phyloP scores from a whole-genome alignment of 2,888 invertebrate genomes.

The Caradrina kadenii region DNA sequence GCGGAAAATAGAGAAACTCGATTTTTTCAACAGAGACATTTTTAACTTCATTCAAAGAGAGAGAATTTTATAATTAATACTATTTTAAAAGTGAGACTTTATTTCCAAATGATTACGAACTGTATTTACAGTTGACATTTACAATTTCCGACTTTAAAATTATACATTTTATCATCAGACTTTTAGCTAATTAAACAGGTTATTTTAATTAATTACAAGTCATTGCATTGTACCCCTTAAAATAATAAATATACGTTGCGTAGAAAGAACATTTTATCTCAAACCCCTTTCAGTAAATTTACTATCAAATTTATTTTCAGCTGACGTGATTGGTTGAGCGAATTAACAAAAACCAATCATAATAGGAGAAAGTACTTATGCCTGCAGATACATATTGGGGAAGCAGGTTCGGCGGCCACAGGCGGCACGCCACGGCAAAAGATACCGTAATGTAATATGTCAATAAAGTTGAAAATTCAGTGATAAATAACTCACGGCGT shows the following conservation, averaged over 20 bases:
- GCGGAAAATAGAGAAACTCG: too few species aligned
- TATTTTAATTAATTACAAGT: slow-evolving; percentile 26
- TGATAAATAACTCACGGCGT: too few species aligned
- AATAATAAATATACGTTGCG: background rate
- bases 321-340: background rate
- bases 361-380: background rate
- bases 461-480: too few species aligned
- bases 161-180: slow-evolving; percentile 39
- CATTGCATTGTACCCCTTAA: slow-evolving; percentile 16
- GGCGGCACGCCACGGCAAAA: too few species aligned
- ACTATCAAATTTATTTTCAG: too few species aligned
- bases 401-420: too few species aligned
- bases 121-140: slow-evolving; percentile 22
- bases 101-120: slow-evolving; percentile 11
- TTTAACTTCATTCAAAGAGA: slow-evolving; percentile 1
- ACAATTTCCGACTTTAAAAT: slow-evolving; percentile 18
- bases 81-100: slow-evolving; percentile 1
- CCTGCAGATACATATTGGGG: too few species aligned
- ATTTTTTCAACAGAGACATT: too few species aligned
- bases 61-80: background rate
- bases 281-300: too few species aligned
- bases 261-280: slow-evolving; percentile 1
- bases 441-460: too few species aligned
- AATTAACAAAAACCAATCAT: background rate
- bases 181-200: slow-evolving; percentile 32